Evolutionary conservation across 2,113 vertebrate species (phyloP).

Genomic region (Rhinolophus sinicus): DNA sequence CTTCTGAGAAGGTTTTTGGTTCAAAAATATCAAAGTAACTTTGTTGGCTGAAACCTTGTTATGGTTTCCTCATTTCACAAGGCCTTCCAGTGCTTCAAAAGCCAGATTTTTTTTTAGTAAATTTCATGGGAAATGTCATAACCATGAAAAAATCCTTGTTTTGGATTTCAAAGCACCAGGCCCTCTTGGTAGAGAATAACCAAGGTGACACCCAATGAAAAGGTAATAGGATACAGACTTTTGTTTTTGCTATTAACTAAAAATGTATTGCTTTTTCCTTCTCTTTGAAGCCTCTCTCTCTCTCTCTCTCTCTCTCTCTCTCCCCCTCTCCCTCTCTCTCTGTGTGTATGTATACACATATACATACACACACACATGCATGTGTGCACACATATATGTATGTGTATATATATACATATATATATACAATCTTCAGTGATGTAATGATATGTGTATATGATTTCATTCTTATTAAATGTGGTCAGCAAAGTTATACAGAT

Average conservation of each 20-base stretch:
- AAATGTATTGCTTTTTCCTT: background rate
- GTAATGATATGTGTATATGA: background rate
- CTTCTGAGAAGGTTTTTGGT: constrained; percentile 42
- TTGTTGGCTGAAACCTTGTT: constrained; percentile 59
- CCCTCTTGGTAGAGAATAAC: background rate
- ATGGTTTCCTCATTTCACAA: constrained; percentile 65
- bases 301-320: no score
- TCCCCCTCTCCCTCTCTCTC: no score
- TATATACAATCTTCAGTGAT: constrained; percentile 9
- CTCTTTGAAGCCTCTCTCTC: background rate
- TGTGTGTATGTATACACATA: no score
- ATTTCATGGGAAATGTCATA: constrained; percentile 80
- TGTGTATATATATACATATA: no score
- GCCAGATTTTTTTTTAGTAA: constrained; percentile 66
- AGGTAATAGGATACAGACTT: background rate
- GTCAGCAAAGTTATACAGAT: background rate
- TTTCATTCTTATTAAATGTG: constrained; percentile 39
- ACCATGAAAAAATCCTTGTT: constrained; percentile 68
- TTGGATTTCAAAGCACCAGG: constrained; percentile 71
- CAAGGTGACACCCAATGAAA: background rate
- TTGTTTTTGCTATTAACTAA: constrained; percentile 60
- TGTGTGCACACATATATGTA: no score
- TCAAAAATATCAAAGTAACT: constrained; percentile 64
- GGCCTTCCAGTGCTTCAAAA: constrained; percentile 60
- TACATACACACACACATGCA: no score